Conservation (phyloP, 2,797 vertebrate species). For the Hylomyscus alleni region DNA sequence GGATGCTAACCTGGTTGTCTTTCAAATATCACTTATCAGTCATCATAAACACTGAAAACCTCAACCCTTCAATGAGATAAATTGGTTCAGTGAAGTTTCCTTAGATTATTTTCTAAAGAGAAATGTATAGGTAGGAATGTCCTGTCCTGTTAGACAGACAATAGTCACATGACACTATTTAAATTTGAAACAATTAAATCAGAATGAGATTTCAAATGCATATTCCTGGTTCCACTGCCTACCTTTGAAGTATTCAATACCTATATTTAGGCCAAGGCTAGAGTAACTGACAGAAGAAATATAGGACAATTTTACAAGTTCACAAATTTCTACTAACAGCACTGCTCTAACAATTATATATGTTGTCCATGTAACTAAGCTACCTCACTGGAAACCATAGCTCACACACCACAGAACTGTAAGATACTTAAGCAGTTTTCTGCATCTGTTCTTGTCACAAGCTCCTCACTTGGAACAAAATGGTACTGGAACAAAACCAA, state of each 20-base stretch:
- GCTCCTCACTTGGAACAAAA: not conserved
- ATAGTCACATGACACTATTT: not conserved
- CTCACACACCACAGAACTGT: not conserved
- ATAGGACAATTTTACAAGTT: not conserved
- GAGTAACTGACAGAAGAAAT: not conserved
- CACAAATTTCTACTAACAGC: not conserved
- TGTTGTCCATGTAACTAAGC: not conserved
- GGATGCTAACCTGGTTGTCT: not conserved
- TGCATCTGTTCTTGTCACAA: not conserved
- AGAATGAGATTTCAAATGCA: not conserved
- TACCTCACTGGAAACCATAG: not conserved
- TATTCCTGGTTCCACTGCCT: not conserved
- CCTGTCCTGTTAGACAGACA: not conserved
- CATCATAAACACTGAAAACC: not conserved
- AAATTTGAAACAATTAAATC: conserved; percentile 1
- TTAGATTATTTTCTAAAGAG: not conserved
- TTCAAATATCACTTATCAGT: not conserved
- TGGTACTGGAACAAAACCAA: not conserved
- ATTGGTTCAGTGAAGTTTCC: not conserved
- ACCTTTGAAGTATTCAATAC: not conserved
- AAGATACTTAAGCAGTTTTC: not conserved
- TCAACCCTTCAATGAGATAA: not conserved
- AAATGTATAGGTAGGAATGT: no score
- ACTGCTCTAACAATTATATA: not conserved
- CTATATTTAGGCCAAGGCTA: not conserved